Conservation (phyloP, 2,797 vertebrate genomes). For the Sorex maritimensis region DNA sequence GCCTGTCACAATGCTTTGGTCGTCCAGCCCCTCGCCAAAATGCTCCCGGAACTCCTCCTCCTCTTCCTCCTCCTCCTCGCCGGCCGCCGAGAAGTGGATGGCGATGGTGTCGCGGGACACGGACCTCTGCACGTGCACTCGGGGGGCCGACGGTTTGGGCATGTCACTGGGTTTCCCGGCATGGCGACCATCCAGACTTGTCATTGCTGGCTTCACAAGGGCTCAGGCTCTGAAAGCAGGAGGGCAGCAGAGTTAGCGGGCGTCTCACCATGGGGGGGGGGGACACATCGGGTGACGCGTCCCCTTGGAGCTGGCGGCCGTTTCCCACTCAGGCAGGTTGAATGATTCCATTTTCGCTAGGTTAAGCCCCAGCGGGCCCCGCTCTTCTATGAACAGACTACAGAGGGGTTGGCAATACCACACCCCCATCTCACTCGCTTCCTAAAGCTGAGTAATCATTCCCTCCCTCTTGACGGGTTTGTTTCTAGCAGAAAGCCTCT, state of each 20-base stretch:
- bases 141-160: slow-evolving; percentile 93
- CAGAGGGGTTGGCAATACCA: background rate
- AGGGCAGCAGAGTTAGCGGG: too few relatives aligned
- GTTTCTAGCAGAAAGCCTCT: background rate
- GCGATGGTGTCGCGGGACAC: slow-evolving; percentile 96
- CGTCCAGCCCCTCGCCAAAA: slow-evolving; percentile 90
- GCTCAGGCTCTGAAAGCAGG: slow-evolving; percentile 91
- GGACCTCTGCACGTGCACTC: slow-evolving; percentile 96
- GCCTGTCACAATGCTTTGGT: slow-evolving; percentile 94
- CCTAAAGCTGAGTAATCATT: background rate
- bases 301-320: slow-evolving; percentile 31
- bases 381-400: slow-evolving; percentile 64
- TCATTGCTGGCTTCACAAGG: slow-evolving; percentile 94
- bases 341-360: slow-evolving; percentile 69
- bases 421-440: slow-evolving; percentile 44
- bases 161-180: slow-evolving; percentile 93
- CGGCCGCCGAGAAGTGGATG: slow-evolving; percentile 97
- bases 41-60: slow-evolving; percentile 92
- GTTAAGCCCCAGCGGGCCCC: slow-evolving; percentile 44
- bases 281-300: too few relatives aligned
- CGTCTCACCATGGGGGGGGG: too few relatives aligned
- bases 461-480: slow-evolving; percentile 57
- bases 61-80: slow-evolving; percentile 97
- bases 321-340: slow-evolving; percentile 29
- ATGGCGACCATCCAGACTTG: slow-evolving; percentile 95